Evolutionary conservation across 2,113 vertebrate genomes (phyloP).

Genomic region (Onychostoma macrolepis): DNA sequence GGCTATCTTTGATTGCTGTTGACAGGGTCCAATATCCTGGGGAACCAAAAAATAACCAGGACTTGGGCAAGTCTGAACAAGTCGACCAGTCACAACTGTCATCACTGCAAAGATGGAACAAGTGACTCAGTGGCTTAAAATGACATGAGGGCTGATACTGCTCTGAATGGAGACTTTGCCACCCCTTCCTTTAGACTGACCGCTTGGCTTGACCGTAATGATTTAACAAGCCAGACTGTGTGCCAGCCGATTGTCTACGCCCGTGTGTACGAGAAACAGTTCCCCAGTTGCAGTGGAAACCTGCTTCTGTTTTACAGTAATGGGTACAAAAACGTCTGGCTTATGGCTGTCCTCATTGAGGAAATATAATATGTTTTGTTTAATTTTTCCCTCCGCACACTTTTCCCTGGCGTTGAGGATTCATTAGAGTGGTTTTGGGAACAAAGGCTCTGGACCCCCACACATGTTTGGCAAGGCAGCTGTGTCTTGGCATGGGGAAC

Average conservation of each 20-base stretch:
- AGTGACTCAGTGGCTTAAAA: conserved; percentile 55
- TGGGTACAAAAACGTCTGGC: conserved; percentile 50
- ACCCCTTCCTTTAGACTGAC: conserved; percentile 33
- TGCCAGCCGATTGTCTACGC: conserved; percentile 52
- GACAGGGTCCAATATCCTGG: conserved; percentile 47
- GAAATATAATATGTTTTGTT: conserved; percentile 61
- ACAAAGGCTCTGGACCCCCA: conserved; percentile 50
- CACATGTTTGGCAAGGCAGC: conserved; percentile 38
- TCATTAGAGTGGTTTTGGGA: conserved; percentile 59
- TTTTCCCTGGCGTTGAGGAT: conserved; percentile 50
- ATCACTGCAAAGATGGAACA: conserved; percentile 42
- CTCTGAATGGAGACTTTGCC: conserved; percentile 40
- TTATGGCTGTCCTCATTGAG: conserved; percentile 53
- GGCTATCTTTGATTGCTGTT: conserved; percentile 62
- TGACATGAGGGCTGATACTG: conserved; percentile 41
- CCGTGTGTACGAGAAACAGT: conserved; percentile 34
- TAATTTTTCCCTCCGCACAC: conserved; percentile 53
- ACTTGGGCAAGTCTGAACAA: conserved; percentile 61
- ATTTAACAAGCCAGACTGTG: conserved; percentile 48
- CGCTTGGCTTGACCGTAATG: conserved; percentile 51
- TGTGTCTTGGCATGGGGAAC: conserved; percentile 47
- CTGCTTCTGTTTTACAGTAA: conserved; percentile 59
- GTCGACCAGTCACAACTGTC: conserved; percentile 45
- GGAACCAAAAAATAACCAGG: conserved; percentile 66
- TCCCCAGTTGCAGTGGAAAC: conserved; percentile 55